Conservation (phyloP, 2,797 vertebrate genomes). For the Poecilia velifera region DNA sequence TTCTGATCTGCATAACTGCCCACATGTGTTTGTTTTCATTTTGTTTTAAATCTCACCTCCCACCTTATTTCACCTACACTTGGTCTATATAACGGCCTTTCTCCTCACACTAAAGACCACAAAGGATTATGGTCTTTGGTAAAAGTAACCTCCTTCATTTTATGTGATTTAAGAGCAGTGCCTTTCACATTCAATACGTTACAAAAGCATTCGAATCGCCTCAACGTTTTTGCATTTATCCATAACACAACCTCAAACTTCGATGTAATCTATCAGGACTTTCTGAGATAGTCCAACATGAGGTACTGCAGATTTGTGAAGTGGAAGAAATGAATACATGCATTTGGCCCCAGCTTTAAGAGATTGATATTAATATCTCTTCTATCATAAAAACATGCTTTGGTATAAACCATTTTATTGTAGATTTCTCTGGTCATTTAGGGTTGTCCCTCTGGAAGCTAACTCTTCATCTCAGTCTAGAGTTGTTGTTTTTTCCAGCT, state of each 20-base stretch:
- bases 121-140: background rate
- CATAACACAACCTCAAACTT: background rate
- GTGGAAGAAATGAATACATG: no score
- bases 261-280: background rate
- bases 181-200: background rate
- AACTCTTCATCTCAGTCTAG: background rate
- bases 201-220: background rate
- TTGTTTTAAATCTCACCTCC: slow-evolving; percentile 37
- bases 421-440: background rate
- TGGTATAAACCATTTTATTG: no score
- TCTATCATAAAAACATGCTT: no score
- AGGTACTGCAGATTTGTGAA: no score
- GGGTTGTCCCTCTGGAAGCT: background rate
- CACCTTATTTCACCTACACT: slow-evolving; percentile 47
- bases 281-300: background rate
- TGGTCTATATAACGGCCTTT: slow-evolving; percentile 1
- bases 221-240: background rate
- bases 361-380: no score
- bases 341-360: no score
- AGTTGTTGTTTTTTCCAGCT: background rate
- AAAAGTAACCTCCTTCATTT: background rate
- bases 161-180: slow-evolving; percentile 12
- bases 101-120: slow-evolving; percentile 14
- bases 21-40: background rate
- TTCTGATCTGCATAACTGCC: slow-evolving; percentile 1